Base-by-base conservation (phyloP, 2,888 invertebrate genomes). In the Serripes groenlandicus region DNA sequence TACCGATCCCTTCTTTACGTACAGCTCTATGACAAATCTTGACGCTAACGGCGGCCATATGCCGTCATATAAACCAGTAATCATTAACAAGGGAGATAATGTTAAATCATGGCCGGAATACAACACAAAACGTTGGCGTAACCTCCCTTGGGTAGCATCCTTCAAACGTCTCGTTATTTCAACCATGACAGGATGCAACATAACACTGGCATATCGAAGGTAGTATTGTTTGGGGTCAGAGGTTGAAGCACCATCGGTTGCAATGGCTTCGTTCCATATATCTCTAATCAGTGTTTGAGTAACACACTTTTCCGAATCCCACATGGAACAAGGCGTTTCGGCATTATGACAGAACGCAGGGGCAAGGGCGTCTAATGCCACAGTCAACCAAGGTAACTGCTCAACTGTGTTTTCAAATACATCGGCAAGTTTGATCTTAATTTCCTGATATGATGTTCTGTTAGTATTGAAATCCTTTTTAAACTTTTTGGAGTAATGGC, bases 41-140 rank as follows among this genome's bases (percentile, higher is more conserved):
- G 98, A 97, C 0, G 98, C 98, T 94, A 98, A 99, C 30, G 97
- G 96, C 64, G 98, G 97, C 84, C 97, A 95, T 76, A 92, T 94
- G 66, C 95, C 95, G 80, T 96, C 95, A 58, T 95, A 93, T 3
- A 98, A 94, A 0, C 98, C 98, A 68, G 99, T 93, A 0, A 98
- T 97, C 1, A 97, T 95, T 1, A 97, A 96, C 52, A 99, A 95
- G 86, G 98, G 97, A 91, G 98, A 97, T 52, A 99, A 93, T 0
- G 98, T 98, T 92, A 97, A 97, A 94, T 99, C 99, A 91, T 99
- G 99, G 0, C 98, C 98, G 0, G 98, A 98, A 93, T 97, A 98
- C 0, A 98, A 92, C 0, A 97, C 96, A 77, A 98, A 96, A 91
- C 80, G 86, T n/a, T 75, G 52, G 18, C 60, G 54, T 9, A 74